These are phyloP conservation scores for Pogonognathellus flavescens DNA, from an alignment of 1,140 invertebrate species.

Conservation along the genomic window DNA sequence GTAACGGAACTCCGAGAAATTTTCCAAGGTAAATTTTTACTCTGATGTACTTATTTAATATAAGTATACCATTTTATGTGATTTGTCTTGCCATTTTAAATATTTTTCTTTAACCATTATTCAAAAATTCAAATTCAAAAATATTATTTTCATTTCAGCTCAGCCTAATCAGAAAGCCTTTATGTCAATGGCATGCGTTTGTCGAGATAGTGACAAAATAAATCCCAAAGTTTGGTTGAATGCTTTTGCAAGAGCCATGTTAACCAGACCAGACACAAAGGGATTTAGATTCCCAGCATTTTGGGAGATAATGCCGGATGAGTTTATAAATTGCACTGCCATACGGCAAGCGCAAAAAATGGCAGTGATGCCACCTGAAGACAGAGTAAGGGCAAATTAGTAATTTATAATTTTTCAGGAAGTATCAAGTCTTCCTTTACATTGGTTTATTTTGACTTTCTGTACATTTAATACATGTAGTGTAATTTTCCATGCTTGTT, in stretches of 20 bases:
- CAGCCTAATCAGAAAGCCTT: conserved; percentile 38
- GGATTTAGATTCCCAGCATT: conserved; percentile 60
- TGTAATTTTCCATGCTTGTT: not conserved
- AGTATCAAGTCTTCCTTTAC: no score
- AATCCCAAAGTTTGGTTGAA: conserved; percentile 65
- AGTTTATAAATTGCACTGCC: conserved; percentile 50
- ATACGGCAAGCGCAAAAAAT: conserved; percentile 28
- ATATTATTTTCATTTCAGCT: conserved; percentile 27
- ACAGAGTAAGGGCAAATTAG: not conserved
- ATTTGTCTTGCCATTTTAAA: no score
- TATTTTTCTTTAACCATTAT: no score
- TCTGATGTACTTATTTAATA: no score
- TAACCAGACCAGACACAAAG: conserved; percentile 60
- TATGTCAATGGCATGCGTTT: conserved; percentile 54
- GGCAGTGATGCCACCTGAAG: conserved; percentile 3
- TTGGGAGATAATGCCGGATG: conserved; percentile 63
- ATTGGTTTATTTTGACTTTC: no score
- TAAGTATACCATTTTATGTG: no score
- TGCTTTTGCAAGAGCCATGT: conserved; percentile 58
- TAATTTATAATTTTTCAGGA: not conserved
- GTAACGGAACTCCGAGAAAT: conserved; percentile 54
- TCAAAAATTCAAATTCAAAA: no score
- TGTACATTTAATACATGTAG: no score
- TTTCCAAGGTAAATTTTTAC: conserved; percentile 65
- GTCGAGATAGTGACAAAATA: conserved; percentile 62